Conservation (phyloP, 2,113 vertebrate genomes). For the Alethe diademata region DNA sequence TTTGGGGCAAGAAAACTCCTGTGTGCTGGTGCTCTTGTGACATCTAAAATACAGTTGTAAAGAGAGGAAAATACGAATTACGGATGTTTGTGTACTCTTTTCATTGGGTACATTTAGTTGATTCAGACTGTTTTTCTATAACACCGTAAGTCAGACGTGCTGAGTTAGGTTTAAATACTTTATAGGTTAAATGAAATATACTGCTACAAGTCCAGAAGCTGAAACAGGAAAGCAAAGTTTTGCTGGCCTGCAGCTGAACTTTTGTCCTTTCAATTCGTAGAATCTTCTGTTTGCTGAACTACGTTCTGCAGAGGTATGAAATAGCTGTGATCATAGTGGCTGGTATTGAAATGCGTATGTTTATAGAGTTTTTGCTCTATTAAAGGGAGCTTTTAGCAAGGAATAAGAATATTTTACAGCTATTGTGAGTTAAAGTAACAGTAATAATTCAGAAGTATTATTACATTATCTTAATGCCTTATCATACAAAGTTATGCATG, state of each 20-base stretch:
- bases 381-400: neutral
- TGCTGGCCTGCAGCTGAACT: neutral
- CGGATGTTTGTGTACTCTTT: neutral
- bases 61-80: neutral
- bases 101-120: neutral
- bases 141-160: rapidly evolving
- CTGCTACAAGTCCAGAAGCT: neutral
- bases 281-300: neutral
- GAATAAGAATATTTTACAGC: neutral
- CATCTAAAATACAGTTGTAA: neutral
- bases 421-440: neutral
- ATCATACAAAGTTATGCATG: neutral
- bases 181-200: neutral
- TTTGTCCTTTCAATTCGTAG: neutral
- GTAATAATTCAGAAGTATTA: neutral
- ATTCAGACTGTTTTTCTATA: neutral
- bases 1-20: neutral
- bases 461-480: neutral
- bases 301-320: neutral
- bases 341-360: neutral
- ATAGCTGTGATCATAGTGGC: neutral
- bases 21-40: neutral
- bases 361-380: neutral
- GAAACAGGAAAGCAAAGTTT: neutral
- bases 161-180: neutral